Conservation (phyloP, 2,113 vertebrate genomes). For the Oreamnos americanus region DNA sequence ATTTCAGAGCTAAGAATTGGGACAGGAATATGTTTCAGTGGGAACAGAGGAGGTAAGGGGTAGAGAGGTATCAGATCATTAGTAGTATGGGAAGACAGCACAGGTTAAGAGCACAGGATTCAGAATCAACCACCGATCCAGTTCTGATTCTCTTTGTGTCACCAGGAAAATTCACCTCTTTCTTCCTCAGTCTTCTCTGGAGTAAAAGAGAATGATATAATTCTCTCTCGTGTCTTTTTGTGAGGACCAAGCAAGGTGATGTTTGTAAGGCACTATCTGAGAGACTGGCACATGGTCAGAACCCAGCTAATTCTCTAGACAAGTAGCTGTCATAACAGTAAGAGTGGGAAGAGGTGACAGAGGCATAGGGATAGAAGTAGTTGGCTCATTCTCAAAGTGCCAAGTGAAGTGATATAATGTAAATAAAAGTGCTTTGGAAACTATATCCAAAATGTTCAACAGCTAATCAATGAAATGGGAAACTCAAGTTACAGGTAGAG, state of each 20-base stretch:
- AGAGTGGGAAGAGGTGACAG: too few species aligned
- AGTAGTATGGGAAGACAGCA: neutral
- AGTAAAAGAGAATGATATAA: neutral
- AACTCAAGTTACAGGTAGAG: neutral
- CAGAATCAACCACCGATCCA: neutral
- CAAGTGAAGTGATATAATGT: neutral
- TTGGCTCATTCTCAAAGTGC: neutral
- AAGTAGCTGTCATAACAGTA: neutral
- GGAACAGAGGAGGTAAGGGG: neutral
- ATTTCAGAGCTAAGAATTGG: neutral
- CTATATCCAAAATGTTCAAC: neutral
- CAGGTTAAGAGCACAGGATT: neutral
- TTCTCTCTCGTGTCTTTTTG: rapidly evolving
- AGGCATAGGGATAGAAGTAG: rapidly evolving
- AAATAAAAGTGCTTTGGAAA: neutral
- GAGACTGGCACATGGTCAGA: neutral
- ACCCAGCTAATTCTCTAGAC: neutral
- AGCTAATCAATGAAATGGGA: neutral
- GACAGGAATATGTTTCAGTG: neutral
- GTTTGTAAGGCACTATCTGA: neutral
- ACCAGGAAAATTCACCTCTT: neutral
- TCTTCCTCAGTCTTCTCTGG: neutral
- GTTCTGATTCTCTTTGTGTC: neutral
- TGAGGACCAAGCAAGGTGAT: neutral
- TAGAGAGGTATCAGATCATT: neutral